phyloP scores from a whole-genome alignment of 1,140 invertebrate genomes.

The Leptopilina clavipes region DNA sequence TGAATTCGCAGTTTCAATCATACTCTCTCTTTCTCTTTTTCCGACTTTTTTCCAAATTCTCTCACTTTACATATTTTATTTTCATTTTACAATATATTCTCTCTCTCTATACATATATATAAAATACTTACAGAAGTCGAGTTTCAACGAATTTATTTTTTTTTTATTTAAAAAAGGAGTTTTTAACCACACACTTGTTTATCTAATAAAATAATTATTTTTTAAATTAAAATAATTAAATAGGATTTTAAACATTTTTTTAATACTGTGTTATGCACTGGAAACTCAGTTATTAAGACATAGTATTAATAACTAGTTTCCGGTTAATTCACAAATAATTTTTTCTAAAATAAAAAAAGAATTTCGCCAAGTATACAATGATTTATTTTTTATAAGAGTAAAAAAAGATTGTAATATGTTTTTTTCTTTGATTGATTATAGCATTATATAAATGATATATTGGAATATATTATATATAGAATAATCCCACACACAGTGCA shows the following conservation, averaged over 20 bases:
- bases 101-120: not conserved
- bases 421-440: constrained; percentile 14
- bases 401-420: not conserved
- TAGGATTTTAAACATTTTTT: too few relatives aligned
- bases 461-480: too few relatives aligned
- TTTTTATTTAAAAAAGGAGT: not conserved
- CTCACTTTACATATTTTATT: not conserved
- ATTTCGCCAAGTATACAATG: not conserved
- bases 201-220: not conserved
- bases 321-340: too few relatives aligned
- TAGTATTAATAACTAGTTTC: too few relatives aligned
- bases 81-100: constrained; percentile 26
- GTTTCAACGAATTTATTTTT: not conserved
- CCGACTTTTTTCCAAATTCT: not conserved
- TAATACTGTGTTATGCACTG: too few relatives aligned
- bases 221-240: too few relatives aligned
- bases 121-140: constrained; percentile 15
- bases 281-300: too few relatives aligned
- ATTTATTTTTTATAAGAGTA: not conserved
- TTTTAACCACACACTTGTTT: not conserved
- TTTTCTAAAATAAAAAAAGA: not conserved
- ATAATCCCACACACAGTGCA: too few relatives aligned
- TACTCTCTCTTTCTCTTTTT: not conserved
- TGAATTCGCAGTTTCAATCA: not conserved
- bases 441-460: not conserved